These are phyloP conservation scores for Ceraclea dissimilis DNA, from an alignment of 2,888 invertebrate genomes.

Conservation along the genomic window DNA sequence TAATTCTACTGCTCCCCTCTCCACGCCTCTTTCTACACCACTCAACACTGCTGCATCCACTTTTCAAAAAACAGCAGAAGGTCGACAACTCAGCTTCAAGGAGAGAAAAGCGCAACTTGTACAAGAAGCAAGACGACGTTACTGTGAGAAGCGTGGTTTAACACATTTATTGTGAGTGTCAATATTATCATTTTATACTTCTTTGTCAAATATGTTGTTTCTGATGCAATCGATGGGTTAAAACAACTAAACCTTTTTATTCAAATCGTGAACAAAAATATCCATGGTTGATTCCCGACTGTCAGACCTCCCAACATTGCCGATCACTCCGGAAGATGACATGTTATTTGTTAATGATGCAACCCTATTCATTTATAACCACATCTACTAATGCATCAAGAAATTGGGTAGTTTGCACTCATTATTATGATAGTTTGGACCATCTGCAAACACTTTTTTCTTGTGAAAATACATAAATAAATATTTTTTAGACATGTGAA, in stretches of 20 bases:
- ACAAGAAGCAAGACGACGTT: slow-evolving; percentile 66
- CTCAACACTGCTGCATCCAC: slow-evolving; percentile 36
- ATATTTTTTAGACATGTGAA: too few species aligned
- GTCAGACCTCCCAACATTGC: too few species aligned
- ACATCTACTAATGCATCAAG: too few species aligned
- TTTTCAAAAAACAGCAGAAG: slow-evolving; percentile 51
- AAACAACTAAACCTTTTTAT: neutral
- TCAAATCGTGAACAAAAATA: neutral
- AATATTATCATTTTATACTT: neutral
- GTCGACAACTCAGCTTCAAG: slow-evolving; percentile 66
- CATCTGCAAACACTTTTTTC: too few species aligned
- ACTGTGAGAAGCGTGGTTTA: slow-evolving; percentile 69
- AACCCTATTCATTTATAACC: too few species aligned
- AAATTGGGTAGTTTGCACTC: too few species aligned
- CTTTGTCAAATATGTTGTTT: too few species aligned
- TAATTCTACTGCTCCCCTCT: slow-evolving; percentile 20
- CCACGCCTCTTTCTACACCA: slow-evolving; percentile 30
- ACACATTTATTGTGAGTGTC: slow-evolving; percentile 24
- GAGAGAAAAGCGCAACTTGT: slow-evolving; percentile 73
- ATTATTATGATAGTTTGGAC: too few species aligned
- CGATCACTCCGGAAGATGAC: too few species aligned
- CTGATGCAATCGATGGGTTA: neutral
- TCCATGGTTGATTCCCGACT: too few species aligned
- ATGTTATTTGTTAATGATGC: too few species aligned
- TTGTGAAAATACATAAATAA: too few species aligned